These are phyloP conservation scores for Ariolimax columbianus DNA, from an alignment of 2,888 invertebrate genomes.

Conservation along the genomic window DNA sequence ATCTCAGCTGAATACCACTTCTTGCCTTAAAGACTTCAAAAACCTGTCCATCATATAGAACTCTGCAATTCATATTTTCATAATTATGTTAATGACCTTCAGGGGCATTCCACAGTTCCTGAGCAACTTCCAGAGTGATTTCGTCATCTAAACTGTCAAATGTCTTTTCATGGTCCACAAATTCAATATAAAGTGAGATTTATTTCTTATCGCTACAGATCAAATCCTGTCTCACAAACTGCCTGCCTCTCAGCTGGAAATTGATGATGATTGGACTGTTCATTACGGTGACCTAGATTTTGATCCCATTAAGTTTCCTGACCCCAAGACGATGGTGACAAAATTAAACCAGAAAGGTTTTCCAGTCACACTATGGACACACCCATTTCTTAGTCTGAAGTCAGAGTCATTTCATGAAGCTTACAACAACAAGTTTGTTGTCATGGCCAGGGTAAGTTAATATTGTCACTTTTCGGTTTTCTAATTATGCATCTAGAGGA, in stretches of 20 bases:
- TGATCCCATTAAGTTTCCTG: slow-evolving; percentile 85
- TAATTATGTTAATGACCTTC: no score
- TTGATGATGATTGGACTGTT: slow-evolving; percentile 90
- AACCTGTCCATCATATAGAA: no score
- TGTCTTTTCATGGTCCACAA: no score
- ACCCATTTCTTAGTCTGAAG: slow-evolving; percentile 83
- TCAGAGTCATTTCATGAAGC: slow-evolving; percentile 90
- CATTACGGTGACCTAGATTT: slow-evolving; percentile 91
- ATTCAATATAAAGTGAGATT: no score
- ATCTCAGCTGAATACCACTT: no score
- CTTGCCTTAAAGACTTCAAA: no score
- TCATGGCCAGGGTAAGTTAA: slow-evolving; percentile 70
- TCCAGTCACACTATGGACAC: slow-evolving; percentile 87
- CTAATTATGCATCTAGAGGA: no score
- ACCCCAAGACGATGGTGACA: slow-evolving; percentile 81
- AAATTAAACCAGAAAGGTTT: slow-evolving; percentile 83
- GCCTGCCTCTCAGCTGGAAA: slow-evolving; percentile 81
- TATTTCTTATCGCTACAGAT: slow-evolving; percentile 37
- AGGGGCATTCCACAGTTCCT: no score
- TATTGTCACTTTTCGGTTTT: no score
- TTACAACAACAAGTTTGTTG: slow-evolving; percentile 82
- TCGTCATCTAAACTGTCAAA: no score
- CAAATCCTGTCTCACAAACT: slow-evolving; percentile 62
- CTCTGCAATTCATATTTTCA: no score
- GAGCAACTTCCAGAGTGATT: no score